Conservation (phyloP, 1,140 invertebrate species). For the Drosophila parabipectinata region DNA sequence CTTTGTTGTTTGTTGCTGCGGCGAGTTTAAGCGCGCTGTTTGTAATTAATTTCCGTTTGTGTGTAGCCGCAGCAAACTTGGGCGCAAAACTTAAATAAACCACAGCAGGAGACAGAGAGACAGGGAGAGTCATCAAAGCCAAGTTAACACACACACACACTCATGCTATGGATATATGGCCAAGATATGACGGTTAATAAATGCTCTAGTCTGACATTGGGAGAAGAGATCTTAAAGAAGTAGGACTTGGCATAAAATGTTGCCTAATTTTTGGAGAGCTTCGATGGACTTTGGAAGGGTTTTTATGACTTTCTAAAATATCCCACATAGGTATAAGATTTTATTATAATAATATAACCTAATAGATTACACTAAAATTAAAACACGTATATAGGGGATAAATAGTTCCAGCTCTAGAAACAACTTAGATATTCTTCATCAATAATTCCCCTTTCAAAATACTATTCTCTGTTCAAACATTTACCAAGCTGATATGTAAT, state of each 20-base stretch:
- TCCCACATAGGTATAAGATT: too few species aligned
- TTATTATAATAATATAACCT: too few species aligned
- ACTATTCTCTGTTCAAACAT: slow-evolving; percentile 10
- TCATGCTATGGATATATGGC: slow-evolving; percentile 4
- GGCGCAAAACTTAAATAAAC: slow-evolving; percentile 69
- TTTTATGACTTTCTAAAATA: too few species aligned
- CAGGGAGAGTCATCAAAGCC: slow-evolving; percentile 5
- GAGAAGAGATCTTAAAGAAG: background rate
- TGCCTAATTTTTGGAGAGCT: background rate
- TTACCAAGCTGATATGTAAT: slow-evolving; percentile 30
- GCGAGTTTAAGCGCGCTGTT: slow-evolving; percentile 72
- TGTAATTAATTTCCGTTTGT: slow-evolving; percentile 82
- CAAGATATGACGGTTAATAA: slow-evolving; percentile 13
- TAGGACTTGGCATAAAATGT: background rate
- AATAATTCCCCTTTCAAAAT: too few species aligned
- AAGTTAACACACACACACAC: slow-evolving; percentile 24
- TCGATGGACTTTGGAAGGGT: too few species aligned
- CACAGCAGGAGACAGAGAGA: slow-evolving; percentile 54
- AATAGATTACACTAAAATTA: too few species aligned
- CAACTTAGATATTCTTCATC: too few species aligned
- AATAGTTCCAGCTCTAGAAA: too few species aligned
- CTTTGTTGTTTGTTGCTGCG: slow-evolving; percentile 34
- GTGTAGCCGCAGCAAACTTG: slow-evolving; percentile 73
- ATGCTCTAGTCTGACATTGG: slow-evolving; percentile 3
- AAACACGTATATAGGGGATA: too few species aligned